Conservation (phyloP, 1,140 invertebrate species). For the Zaprionus ghesquierei region DNA sequence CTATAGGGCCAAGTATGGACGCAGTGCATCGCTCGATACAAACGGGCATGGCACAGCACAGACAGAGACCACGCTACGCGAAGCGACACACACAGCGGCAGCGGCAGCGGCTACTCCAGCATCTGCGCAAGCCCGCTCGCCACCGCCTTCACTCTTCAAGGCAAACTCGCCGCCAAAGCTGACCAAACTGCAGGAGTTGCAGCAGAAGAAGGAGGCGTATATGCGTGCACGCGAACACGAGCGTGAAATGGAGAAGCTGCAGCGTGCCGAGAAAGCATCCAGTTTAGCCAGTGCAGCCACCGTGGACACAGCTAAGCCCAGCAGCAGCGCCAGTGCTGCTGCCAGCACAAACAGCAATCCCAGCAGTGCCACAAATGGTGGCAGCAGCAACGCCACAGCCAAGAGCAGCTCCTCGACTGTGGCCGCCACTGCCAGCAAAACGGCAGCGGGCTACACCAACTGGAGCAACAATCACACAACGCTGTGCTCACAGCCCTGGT, state of each 20-base stretch:
- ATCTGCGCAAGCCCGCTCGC: neutral
- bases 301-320: slow-evolving; percentile 17
- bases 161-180: slow-evolving; percentile 56
- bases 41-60: slow-evolving; percentile 41
- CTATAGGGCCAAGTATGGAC: slow-evolving; percentile 66
- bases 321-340: neutral
- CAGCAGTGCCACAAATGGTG: neutral
- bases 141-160: slow-evolving; percentile 44
- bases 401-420: slow-evolving; percentile 5
- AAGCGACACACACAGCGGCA: neutral
- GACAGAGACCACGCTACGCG: neutral
- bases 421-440: slow-evolving; percentile 27
- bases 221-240: slow-evolving; percentile 59
- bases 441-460: slow-evolving; percentile 60
- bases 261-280: slow-evolving; percentile 33
- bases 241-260: slow-evolving; percentile 62
- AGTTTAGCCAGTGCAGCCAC: neutral
- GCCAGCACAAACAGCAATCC: neutral
- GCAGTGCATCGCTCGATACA: slow-evolving; percentile 62
- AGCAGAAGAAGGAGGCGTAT: slow-evolving; percentile 68
- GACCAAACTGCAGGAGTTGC: slow-evolving; percentile 66
- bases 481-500: slow-evolving; percentile 65
- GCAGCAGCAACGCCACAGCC: neutral
- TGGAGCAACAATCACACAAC: slow-evolving; percentile 64
- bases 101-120: neutral